phyloP scores from a whole-genome alignment of 1,140 invertebrate species.

The Hylaeus anthracinus region DNA sequence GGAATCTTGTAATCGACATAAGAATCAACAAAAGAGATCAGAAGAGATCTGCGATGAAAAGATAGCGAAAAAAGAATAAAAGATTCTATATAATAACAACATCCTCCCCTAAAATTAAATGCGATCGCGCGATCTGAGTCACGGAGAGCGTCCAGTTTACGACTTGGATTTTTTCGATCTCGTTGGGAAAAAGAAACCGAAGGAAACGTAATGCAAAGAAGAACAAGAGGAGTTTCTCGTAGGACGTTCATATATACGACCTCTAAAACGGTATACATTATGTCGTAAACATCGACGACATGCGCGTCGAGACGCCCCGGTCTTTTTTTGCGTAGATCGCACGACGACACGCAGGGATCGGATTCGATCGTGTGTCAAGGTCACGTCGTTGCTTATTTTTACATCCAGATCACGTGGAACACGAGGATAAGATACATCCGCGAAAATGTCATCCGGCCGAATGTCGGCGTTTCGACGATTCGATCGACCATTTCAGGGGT shows the following conservation, averaged over 20 bases:
- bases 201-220: too few relatives aligned
- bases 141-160: neutral
- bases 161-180: neutral
- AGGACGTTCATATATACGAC: neutral
- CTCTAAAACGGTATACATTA: constrained; percentile 18
- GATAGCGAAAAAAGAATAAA: too few relatives aligned
- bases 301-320: neutral
- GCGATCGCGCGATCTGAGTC: neutral
- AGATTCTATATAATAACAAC: too few relatives aligned
- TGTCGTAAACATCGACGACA: constrained; percentile 19
- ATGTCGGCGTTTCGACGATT: neutral
- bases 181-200: neutral
- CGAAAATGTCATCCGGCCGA: neutral
- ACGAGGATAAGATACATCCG: neutral
- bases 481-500: neutral
- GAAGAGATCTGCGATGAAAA: too few relatives aligned
- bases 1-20: too few relatives aligned
- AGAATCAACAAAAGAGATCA: too few relatives aligned
- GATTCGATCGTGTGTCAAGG: constrained; percentile 40
- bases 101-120: too few relatives aligned
- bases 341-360: constrained; percentile 5
- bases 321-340: constrained; percentile 14
- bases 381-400: constrained; percentile 33
- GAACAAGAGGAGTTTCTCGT: neutral
- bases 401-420: constrained; percentile 7